phyloP scores from a whole-genome alignment of 2,113 vertebrate genomes.

The Blennius ocellaris region DNA sequence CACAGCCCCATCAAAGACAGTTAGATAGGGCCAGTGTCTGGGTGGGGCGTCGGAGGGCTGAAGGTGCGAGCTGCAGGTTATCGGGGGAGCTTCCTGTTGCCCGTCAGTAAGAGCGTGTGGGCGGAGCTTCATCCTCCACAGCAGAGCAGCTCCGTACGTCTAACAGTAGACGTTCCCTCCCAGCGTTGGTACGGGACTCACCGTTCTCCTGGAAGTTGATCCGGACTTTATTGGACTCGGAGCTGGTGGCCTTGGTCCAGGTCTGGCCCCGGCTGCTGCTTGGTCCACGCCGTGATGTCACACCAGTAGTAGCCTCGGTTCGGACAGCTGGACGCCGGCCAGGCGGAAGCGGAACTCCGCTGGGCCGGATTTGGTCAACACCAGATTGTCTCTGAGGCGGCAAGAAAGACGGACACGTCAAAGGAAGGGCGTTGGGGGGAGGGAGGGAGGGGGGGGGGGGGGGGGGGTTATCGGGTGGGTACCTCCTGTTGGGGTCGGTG shows the following conservation, averaged over 20 bases:
- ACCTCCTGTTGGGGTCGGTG: slow-evolving; percentile 85
- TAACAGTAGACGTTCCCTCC: slow-evolving; percentile 13
- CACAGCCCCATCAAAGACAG: slow-evolving; percentile 67
- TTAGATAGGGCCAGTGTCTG: slow-evolving; percentile 68
- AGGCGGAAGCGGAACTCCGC: slow-evolving; percentile 92
- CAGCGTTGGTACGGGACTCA: slow-evolving; percentile 63
- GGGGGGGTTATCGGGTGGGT: neutral
- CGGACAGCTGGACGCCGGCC: slow-evolving; percentile 89
- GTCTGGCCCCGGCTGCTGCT: slow-evolving; percentile 81
- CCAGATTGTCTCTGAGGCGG: slow-evolving; percentile 83
- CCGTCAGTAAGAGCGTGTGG: slow-evolving; percentile 33
- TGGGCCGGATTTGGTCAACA: slow-evolving; percentile 90
- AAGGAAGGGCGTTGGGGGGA: no score
- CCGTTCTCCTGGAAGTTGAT: slow-evolving; percentile 92
- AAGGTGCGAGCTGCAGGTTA: slow-evolving; percentile 32
- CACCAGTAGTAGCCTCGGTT: slow-evolving; percentile 93
- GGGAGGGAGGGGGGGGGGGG: no score
- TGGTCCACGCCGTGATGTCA: slow-evolving; percentile 90
- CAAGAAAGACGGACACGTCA: neutral
- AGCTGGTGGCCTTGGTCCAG: slow-evolving; percentile 86
- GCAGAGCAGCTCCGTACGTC: slow-evolving; percentile 5
- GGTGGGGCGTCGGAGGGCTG: slow-evolving; percentile 63
- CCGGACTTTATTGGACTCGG: slow-evolving; percentile 89
- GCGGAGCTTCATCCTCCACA: slow-evolving; percentile 12
- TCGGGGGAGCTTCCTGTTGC: slow-evolving; percentile 20